Evolutionary conservation across 2,797 vertebrate species (phyloP).

Genomic region (Danionella dracula): DNA sequence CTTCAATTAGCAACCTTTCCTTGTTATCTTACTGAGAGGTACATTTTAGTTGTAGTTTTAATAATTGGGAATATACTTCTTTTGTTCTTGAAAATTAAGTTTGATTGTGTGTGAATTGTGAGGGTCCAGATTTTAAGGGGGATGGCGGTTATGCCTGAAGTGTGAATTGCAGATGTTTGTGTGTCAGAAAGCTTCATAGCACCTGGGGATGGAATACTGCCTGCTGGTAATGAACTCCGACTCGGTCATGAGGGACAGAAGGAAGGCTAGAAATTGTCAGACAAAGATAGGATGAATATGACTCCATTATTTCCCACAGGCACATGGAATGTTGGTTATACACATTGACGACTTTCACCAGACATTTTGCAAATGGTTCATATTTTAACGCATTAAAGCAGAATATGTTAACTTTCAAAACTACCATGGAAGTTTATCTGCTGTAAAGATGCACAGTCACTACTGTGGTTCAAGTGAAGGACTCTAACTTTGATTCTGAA

Average conservation of each 20-base stretch:
- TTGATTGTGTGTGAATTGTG: background rate
- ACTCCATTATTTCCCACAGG: conserved; percentile 10
- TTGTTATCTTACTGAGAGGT: background rate
- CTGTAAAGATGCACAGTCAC: too few species aligned
- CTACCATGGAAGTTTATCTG: too few species aligned
- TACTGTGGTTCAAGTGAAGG: too few species aligned
- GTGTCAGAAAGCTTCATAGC: conserved; percentile 20
- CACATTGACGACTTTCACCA: background rate
- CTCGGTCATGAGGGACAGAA: conserved; percentile 13
- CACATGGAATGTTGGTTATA: background rate
- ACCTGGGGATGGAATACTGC: conserved; percentile 12
- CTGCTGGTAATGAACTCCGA: conserved; percentile 30
- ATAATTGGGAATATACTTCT: background rate
- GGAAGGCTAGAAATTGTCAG: background rate
- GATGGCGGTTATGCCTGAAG: conserved; percentile 12
- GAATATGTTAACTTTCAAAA: too few species aligned
- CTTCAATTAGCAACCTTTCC: background rate
- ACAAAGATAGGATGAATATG: conserved; percentile 15
- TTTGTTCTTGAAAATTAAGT: background rate
- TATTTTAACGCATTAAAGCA: too few species aligned
- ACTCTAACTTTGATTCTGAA: too few species aligned
- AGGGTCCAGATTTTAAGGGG: background rate
- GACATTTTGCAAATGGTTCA: background rate
- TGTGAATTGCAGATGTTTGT: conserved; percentile 41
- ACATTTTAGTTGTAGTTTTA: conserved; percentile 2